These are phyloP conservation scores for Calliphora vomitoria DNA, from an alignment of 2,888 invertebrate species.

Conservation along the genomic window DNA sequence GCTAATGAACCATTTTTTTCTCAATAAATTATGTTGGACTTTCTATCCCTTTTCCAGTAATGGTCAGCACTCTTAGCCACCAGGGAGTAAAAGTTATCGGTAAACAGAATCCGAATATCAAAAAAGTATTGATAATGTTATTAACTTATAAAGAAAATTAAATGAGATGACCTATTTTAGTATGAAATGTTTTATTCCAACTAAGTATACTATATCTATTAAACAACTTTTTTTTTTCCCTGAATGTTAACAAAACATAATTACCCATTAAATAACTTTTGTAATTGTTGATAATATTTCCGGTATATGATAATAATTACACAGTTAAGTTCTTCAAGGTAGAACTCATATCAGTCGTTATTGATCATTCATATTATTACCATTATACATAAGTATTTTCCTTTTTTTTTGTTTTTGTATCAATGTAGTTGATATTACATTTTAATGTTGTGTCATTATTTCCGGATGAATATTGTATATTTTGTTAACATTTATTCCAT, in stretches of 20 bases:
- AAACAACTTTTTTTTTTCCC: too few relatives aligned
- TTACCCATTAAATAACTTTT: neutral
- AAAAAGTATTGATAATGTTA: too few relatives aligned
- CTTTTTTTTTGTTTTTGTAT: neutral
- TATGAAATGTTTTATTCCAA: too few relatives aligned
- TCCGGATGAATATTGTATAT: slow-evolving; percentile 26
- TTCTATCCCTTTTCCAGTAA: too few relatives aligned
- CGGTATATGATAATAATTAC: neutral
- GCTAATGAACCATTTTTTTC: too few relatives aligned
- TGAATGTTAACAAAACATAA: neutral
- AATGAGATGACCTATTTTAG: too few relatives aligned
- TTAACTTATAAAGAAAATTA: too few relatives aligned
- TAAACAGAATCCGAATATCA: too few relatives aligned
- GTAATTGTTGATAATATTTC: neutral
- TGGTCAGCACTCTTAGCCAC: too few relatives aligned
- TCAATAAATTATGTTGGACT: too few relatives aligned
- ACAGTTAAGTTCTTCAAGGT: neutral
- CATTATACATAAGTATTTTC: neutral
- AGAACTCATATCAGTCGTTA: slow-evolving; percentile 25
- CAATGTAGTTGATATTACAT: neutral
- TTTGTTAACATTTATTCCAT: slow-evolving; percentile 19
- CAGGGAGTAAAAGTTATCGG: too few relatives aligned
- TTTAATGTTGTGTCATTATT: slow-evolving; percentile 61
- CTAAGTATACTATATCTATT: too few relatives aligned
- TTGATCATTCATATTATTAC: slow-evolving; percentile 18